phyloP scores from a whole-genome alignment of 2,113 vertebrate species.

The Pluvialis apricaria region DNA sequence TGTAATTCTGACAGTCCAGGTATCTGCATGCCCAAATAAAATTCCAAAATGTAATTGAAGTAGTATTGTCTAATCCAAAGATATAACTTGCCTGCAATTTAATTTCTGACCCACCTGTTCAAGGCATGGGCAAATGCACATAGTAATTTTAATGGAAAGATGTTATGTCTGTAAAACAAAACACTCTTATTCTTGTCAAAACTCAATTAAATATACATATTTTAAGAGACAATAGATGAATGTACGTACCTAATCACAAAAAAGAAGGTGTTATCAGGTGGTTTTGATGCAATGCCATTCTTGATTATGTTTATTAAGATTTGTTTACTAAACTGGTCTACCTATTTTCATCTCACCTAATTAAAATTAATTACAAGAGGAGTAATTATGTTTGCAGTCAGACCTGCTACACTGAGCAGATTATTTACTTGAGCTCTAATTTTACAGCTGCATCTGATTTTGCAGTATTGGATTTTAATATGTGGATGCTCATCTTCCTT shows the following conservation, averaged over 20 bases:
- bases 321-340: conserved; percentile 38
- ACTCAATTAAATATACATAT: neutral
- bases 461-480: conserved; percentile 66
- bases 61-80: neutral
- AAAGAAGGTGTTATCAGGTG: neutral
- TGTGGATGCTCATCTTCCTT: conserved; percentile 53
- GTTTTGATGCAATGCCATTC: neutral
- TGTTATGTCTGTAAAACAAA: neutral
- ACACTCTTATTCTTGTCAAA: neutral
- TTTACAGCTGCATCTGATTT: conserved; percentile 66
- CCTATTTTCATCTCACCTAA: conserved; percentile 47
- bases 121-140: neutral
- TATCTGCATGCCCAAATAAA: neutral
- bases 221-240: neutral
- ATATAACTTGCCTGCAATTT: neutral
- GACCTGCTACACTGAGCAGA: conserved; percentile 48
- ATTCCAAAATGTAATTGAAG: neutral
- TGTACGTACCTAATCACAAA: neutral
- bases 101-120: neutral
- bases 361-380: conserved; percentile 65
- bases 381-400: conserved; percentile 70
- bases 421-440: conserved; percentile 72
- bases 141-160: neutral
- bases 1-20: neutral
- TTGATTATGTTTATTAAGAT: conserved; percentile 45